phyloP scores from a whole-genome alignment of 2,888 invertebrate genomes.

The Nezara viridula region DNA sequence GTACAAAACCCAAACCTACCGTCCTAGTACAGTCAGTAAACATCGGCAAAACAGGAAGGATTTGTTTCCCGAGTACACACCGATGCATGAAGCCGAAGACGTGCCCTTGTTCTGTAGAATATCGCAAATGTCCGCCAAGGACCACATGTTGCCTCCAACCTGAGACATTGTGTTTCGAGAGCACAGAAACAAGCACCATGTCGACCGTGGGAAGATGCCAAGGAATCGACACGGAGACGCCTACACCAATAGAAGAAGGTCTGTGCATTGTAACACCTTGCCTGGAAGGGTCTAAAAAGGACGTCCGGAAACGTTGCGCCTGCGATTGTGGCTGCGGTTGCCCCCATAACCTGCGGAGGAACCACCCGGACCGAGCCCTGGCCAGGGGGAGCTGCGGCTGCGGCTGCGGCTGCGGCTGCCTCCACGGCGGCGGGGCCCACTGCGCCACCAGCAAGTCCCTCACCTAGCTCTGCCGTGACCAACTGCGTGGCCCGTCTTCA shows the following conservation, averaged over 20 bases:
- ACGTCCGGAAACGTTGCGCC: neutral
- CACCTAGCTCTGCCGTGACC: neutral
- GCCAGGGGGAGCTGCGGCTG: constrained; percentile 31
- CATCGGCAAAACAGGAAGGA: constrained; percentile 40
- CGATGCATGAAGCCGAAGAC: neutral
- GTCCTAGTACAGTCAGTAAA: neutral
- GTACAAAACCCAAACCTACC: neutral
- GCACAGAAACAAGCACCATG: neutral
- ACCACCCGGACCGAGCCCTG: neutral
- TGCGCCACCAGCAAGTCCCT: neutral
- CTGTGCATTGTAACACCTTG: neutral
- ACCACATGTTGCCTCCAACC: constrained; percentile 23
- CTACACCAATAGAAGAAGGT: neutral
- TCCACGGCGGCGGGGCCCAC: neutral
- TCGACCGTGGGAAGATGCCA: neutral
- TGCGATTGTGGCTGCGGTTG: constrained; percentile 48
- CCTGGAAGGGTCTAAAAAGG: neutral
- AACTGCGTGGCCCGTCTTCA: neutral
- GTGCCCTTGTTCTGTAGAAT: constrained; percentile 26
- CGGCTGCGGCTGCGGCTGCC: constrained; percentile 18
- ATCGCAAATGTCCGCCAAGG: neutral
- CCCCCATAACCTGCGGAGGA: neutral
- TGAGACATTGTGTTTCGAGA: neutral
- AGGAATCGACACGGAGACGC: neutral
- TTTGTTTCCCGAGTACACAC: constrained; percentile 42